phyloP scores from a whole-genome alignment of 2,113 vertebrate genomes.

The Chlorodrepanis virens region DNA sequence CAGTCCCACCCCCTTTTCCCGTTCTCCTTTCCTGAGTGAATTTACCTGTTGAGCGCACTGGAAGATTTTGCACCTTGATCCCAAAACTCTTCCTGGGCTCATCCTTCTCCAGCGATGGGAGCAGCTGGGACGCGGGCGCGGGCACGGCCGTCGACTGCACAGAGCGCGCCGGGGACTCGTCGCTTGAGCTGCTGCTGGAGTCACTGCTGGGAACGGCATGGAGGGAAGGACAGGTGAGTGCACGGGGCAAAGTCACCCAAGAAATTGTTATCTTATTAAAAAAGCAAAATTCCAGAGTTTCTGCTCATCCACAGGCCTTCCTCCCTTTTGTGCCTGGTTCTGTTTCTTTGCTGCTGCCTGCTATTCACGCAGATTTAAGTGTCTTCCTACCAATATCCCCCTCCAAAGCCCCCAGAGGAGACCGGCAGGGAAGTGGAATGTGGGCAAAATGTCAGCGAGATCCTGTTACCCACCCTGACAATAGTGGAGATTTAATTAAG shows the following conservation, averaged over 20 bases:
- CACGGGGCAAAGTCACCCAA: fast-evolving
- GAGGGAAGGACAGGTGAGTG: neutral
- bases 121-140: constrained; percentile 87
- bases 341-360: neutral
- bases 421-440: neutral
- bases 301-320: neutral
- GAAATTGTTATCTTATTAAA: fast-evolving
- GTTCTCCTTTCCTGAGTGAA: neutral
- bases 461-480: neutral
- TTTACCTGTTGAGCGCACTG: constrained; percentile 96
- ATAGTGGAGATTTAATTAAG: neutral
- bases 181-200: constrained; percentile 96
- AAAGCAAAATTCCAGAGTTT: neutral
- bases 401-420: neutral
- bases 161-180: constrained; percentile 93
- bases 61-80: constrained; percentile 99
- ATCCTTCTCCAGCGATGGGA: constrained; percentile 92
- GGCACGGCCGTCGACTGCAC: constrained; percentile 95
- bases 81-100: constrained; percentile 98
- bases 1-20: neutral
- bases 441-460: neutral
- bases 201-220: constrained; percentile 77
- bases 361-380: neutral
- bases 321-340: neutral
- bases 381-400: neutral